A percentile compares a stretch with the other conserved stretches of the same genome.
Evolutionary conservation across 2,888 invertebrate genomes (phyloP).

Genomic region (Cantharis flavilabris): DNA sequence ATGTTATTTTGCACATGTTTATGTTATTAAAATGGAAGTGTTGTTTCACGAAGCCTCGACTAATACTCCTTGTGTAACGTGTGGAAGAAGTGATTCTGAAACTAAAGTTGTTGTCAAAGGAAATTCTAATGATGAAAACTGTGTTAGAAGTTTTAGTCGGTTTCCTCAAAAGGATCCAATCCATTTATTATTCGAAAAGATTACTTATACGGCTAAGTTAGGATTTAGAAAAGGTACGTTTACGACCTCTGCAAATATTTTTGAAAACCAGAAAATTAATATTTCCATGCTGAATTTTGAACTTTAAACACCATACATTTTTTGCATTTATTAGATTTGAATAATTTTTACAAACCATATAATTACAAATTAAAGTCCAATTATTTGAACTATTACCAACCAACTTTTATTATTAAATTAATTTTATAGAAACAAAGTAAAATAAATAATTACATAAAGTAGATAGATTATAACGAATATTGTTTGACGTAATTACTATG

Average conservation of each 20-base stretch:
- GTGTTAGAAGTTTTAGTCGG: conserved; percentile 38
- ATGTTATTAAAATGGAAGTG: conserved; percentile 39
- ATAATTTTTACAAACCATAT: background rate
- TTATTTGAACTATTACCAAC: background rate
- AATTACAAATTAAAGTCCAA: background rate
- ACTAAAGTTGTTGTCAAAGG: conserved; percentile 3
- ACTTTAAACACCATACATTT: background rate
- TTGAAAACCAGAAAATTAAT: background rate
- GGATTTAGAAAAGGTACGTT: conserved; percentile 73
- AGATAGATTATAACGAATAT: no score
- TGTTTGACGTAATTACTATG: background rate
- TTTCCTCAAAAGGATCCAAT: conserved; percentile 50
- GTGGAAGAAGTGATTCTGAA: conserved; percentile 13
- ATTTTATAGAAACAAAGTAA: background rate
- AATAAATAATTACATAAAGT: no score
- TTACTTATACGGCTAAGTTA: conserved; percentile 72
- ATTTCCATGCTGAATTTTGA: background rate
- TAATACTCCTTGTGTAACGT: conserved; percentile 5
- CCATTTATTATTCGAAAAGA: conserved; percentile 75
- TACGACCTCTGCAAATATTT: no score
- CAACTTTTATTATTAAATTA: background rate
- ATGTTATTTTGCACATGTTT: conserved; percentile 11
- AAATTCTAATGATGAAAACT: conserved; percentile 5
- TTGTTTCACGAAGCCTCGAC: conserved; percentile 41
- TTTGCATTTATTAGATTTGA: background rate